These are phyloP conservation scores for Tokudaia muenninki DNA, from an alignment of 2,797 vertebrate species.

Conservation along the genomic window DNA sequence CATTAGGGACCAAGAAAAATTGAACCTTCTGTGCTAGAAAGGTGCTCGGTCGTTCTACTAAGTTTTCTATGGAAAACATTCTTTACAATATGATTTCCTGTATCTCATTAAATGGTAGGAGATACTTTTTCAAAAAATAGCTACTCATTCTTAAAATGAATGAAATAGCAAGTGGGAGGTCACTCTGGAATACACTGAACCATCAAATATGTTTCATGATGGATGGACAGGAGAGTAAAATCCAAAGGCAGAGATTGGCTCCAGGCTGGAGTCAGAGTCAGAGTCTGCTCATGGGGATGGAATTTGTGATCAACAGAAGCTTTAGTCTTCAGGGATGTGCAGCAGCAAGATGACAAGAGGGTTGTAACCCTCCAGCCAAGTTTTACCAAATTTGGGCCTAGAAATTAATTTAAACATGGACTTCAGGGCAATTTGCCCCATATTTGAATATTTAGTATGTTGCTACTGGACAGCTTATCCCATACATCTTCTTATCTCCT, in stretches of 20 bases:
- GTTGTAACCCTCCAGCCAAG: background rate
- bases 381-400: background rate
- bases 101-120: slow-evolving; percentile 41
- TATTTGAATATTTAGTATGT: slow-evolving; percentile 18
- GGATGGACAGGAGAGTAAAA: background rate
- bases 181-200: background rate
- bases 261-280: background rate
- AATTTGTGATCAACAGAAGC: background rate
- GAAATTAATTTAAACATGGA: slow-evolving; percentile 11
- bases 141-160: slow-evolving; percentile 29
- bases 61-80: background rate
- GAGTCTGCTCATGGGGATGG: background rate
- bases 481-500: background rate
- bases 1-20: slow-evolving; percentile 59
- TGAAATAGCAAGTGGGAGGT: background rate
- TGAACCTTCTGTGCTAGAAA: slow-evolving; percentile 67
- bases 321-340: background rate
- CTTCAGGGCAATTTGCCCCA: background rate
- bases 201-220: background rate
- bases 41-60: slow-evolving; percentile 47
- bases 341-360: background rate
- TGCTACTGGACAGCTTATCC: slow-evolving; percentile 10
- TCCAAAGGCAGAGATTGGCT: background rate
- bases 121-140: slow-evolving; percentile 34
- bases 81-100: background rate